Percentiles rank a stretch among this genome's conserved stretches.
Conservation (phyloP, 2,888 invertebrate genomes). For the Caenorhabditis panamensis region DNA sequence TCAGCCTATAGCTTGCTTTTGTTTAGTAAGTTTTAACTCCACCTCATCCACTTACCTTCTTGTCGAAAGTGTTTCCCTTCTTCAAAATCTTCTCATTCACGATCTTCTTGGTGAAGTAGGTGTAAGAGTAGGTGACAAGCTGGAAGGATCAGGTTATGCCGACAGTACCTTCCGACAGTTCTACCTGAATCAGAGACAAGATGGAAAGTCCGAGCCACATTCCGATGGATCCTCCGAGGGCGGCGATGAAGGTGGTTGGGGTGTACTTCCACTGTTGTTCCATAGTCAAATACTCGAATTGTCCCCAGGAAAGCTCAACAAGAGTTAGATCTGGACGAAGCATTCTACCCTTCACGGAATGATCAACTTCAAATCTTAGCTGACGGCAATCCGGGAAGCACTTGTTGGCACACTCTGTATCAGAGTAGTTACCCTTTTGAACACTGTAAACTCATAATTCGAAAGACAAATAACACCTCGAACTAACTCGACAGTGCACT, state of each 20-base stretch:
- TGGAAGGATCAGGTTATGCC: slow-evolving; percentile 41
- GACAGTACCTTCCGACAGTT: not conserved
- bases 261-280: slow-evolving; percentile 77
- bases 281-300: slow-evolving; percentile 79
- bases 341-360: slow-evolving; percentile 77
- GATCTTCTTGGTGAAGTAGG: slow-evolving; percentile 72
- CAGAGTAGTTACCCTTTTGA: slow-evolving; percentile 77
- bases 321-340: slow-evolving; percentile 77
- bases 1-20: slow-evolving; percentile 12
- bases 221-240: slow-evolving; percentile 80
- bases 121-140: slow-evolving; percentile 77
- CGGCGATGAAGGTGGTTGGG: slow-evolving; percentile 78
- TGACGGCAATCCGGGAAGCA: slow-evolving; percentile 78
- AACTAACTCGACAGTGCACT: slow-evolving; percentile 75
- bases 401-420: slow-evolving; percentile 74
- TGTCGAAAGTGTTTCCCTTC: slow-evolving; percentile 49
- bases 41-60: slow-evolving; percentile 36
- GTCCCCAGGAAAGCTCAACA: slow-evolving; percentile 78
- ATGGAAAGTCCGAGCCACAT: slow-evolving; percentile 81
- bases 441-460: slow-evolving; percentile 65
- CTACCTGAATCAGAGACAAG: slow-evolving; percentile 79
- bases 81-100: slow-evolving; percentile 71
- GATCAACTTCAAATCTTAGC: slow-evolving; percentile 76
- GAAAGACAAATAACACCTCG: not conserved
- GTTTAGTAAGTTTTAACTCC: not conserved